Evolutionary conservation across 2,113 vertebrate species (phyloP).

Genomic region (Xiphophorus couchianus): DNA sequence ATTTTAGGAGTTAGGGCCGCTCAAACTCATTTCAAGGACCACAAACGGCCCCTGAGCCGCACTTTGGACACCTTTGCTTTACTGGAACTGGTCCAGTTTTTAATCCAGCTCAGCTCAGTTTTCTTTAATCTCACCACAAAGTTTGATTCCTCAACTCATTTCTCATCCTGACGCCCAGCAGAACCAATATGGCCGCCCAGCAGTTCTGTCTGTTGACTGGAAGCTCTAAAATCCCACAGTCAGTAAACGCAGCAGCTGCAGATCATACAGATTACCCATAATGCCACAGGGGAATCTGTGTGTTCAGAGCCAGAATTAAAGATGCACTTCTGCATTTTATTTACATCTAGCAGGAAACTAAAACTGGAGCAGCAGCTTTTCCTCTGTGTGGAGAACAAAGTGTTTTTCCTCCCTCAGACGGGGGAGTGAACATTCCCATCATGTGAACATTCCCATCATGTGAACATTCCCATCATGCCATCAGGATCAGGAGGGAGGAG

Average conservation of each 20-base stretch:
- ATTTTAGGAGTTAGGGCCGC: no score
- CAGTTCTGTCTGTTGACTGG: slow-evolving; percentile 24
- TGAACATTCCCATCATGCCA: not conserved
- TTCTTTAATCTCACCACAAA: not conserved
- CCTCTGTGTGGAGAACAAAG: no score
- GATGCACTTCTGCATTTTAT: no score
- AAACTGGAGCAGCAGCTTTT: no score
- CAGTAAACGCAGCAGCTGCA: no score
- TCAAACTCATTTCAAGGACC: no score
- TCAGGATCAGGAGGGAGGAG: not conserved
- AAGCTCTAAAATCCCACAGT: slow-evolving; percentile 1
- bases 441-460: not conserved
- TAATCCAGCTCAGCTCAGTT: not conserved
- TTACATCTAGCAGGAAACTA: no score
- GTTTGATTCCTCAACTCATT: not conserved
- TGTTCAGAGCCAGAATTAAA: no score
- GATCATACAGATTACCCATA: no score
- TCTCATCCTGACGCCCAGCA: not conserved
- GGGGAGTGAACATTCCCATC: slow-evolving; percentile 48
- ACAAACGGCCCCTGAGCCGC: no score
- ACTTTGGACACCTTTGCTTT: no score
- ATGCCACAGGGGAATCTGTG: no score
- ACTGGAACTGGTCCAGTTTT: not conserved
- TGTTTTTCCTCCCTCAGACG: slow-evolving; percentile 1
- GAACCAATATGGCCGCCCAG: not conserved